These are phyloP conservation scores for Zaprionus gabonicus DNA, from an alignment of 1,140 invertebrate species.

Conservation along the genomic window DNA sequence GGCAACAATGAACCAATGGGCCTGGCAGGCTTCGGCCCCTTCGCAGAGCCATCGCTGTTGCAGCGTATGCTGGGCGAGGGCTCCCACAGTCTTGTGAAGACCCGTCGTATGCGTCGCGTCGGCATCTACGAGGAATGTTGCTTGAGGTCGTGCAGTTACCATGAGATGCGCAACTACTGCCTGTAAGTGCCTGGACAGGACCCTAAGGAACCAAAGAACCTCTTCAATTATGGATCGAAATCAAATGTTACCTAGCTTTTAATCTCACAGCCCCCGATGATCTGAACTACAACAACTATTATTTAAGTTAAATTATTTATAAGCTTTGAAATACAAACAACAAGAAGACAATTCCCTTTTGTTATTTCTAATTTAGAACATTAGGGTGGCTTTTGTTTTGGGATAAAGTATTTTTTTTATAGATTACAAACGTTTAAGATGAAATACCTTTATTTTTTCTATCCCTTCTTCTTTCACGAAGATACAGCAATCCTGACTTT, in stretches of 20 bases:
- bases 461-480: no score
- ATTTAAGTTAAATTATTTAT: background rate
- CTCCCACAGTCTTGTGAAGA: slow-evolving; percentile 24
- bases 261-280: background rate
- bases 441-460: no score
- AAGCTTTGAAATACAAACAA: background rate
- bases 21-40: background rate
- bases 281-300: background rate
- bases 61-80: slow-evolving; percentile 33
- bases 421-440: no score
- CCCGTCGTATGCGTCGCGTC: slow-evolving; percentile 30
- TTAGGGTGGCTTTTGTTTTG: no score
- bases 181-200: slow-evolving; percentile 13
- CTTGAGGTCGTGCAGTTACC: slow-evolving; percentile 36
- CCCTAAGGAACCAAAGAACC: background rate
- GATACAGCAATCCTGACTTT: no score
- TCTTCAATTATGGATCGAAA: background rate
- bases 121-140: slow-evolving; percentile 58
- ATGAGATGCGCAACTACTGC: slow-evolving; percentile 45
- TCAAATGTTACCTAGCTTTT: background rate
- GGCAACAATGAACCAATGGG: background rate
- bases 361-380: no score
- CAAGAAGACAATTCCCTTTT: background rate
- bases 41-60: slow-evolving; percentile 18
- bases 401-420: no score